Percentiles rank a stretch among this genome's conserved stretches.
Conservation (phyloP, 2,888 invertebrate species). For the Zygaena filipendulae region DNA sequence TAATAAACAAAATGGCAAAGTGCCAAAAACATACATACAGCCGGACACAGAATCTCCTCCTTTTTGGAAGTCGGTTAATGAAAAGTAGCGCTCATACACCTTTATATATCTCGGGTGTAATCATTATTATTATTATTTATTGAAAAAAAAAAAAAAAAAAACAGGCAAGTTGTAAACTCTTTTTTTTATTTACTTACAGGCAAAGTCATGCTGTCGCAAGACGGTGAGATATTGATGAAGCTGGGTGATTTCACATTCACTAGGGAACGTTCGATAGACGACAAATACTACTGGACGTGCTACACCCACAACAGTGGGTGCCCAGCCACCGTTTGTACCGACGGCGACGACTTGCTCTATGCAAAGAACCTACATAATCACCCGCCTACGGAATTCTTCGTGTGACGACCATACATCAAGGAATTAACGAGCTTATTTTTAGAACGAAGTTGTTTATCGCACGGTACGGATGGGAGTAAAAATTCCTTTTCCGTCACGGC, state of each 20-base stretch:
- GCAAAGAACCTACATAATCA: constrained; percentile 52
- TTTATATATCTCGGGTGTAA: too few relatives aligned
- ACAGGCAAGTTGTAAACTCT: background rate
- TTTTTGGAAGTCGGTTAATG: too few relatives aligned
- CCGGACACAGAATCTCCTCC: too few relatives aligned
- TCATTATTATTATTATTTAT: too few relatives aligned
- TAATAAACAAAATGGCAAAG: too few relatives aligned
- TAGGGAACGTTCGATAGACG: constrained; percentile 26
- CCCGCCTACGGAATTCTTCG: constrained; percentile 58
- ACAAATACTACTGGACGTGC: constrained; percentile 45
- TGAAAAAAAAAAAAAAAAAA: background rate
- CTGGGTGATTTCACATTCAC: constrained; percentile 56
- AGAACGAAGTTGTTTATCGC: too few relatives aligned
- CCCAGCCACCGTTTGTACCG: constrained; percentile 45
- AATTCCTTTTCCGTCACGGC: too few relatives aligned
- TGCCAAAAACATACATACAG: too few relatives aligned
- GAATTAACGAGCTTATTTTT: too few relatives aligned
- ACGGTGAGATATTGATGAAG: constrained; percentile 49
- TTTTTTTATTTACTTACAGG: constrained; percentile 29
- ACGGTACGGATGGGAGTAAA: too few relatives aligned
- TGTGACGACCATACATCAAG: constrained; percentile 35
- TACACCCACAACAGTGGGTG: constrained; percentile 52
- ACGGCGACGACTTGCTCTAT: constrained; percentile 34
- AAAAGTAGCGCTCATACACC: too few relatives aligned
- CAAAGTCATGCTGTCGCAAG: constrained; percentile 50